These are phyloP conservation scores for Pinna nobilis DNA, from an alignment of 1,140 invertebrate species.

Conservation along the genomic window DNA sequence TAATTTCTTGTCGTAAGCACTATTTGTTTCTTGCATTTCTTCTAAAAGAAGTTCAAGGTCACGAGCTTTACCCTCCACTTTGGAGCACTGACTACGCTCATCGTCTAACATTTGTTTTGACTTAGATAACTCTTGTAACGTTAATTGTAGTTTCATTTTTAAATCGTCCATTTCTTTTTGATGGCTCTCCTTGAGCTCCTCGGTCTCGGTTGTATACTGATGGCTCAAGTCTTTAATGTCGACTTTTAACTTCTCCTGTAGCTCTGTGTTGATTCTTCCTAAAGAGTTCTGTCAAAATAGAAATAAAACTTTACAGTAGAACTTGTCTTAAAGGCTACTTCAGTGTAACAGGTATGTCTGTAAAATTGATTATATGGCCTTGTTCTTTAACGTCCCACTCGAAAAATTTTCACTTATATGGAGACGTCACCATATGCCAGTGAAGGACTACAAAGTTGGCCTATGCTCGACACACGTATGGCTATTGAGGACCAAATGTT, in stretches of 20 bases:
- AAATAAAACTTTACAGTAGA: too few relatives aligned
- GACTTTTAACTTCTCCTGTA: constrained; percentile 16
- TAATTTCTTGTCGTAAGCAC: constrained; percentile 36
- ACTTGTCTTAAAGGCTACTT: too few relatives aligned
- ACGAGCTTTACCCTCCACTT: constrained; percentile 24
- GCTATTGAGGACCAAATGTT: too few relatives aligned
- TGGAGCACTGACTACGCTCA: constrained; percentile 36
- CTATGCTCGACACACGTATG: too few relatives aligned
- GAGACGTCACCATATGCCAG: too few relatives aligned
- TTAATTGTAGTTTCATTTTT: constrained; percentile 63
- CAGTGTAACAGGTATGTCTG: too few relatives aligned
- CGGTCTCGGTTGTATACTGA: background rate
- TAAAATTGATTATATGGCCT: too few relatives aligned
- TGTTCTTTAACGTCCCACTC: too few relatives aligned
- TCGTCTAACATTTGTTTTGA: constrained; percentile 46
- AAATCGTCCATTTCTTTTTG: constrained; percentile 62
- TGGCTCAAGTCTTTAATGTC: constrained; percentile 23
- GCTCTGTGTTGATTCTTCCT: background rate
- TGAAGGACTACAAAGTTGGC: too few relatives aligned
- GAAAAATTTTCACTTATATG: too few relatives aligned
- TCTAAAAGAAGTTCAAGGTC: constrained; percentile 19
- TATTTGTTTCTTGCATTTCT: constrained; percentile 27
- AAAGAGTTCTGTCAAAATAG: background rate
- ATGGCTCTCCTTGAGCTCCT: constrained; percentile 19
- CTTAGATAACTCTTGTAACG: constrained; percentile 61